A percentile compares a stretch with the other conserved stretches of the same genome.
Evolutionary conservation across 2,888 invertebrate species (phyloP).

Genomic region (Lepidocyrtoides sp.): DNA sequence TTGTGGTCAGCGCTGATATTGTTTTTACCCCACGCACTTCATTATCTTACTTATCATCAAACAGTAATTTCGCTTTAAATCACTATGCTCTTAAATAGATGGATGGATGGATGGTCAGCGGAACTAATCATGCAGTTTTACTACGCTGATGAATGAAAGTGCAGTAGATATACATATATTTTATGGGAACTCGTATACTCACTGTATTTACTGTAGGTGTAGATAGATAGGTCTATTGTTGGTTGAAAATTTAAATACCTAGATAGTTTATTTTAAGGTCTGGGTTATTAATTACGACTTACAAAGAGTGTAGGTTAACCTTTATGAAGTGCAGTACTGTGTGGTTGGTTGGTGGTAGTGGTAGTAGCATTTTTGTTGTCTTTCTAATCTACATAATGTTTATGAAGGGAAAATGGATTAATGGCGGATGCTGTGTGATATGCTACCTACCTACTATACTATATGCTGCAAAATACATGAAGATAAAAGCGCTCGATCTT

Average conservation of each 20-base stretch:
- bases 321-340: conserved; percentile 4
- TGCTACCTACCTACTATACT: not conserved
- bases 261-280: not conserved
- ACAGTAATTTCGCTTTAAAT: not conserved
- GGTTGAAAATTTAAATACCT: not conserved
- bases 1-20: conserved; percentile 19
- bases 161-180: not conserved
- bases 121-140: conserved; percentile 19
- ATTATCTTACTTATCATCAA: conserved; percentile 49
- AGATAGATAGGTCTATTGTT: conserved; percentile 3
- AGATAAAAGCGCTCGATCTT: conserved; percentile 20
- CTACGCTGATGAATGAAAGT: not conserved
- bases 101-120: not conserved
- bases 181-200: no score
- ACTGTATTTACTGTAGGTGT: no score
- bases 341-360: no score
- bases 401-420: not conserved
- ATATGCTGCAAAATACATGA: no score
- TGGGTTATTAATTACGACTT: conserved; percentile 37
- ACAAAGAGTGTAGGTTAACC: not conserved
- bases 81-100: not conserved
- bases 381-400: not conserved
- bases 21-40: conserved; percentile 55
- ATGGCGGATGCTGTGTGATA: not conserved
- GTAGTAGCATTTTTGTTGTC: not conserved